These are phyloP conservation scores for Dasysyrphus albostriatus DNA, from an alignment of 2,888 invertebrate species.

Conservation along the genomic window DNA sequence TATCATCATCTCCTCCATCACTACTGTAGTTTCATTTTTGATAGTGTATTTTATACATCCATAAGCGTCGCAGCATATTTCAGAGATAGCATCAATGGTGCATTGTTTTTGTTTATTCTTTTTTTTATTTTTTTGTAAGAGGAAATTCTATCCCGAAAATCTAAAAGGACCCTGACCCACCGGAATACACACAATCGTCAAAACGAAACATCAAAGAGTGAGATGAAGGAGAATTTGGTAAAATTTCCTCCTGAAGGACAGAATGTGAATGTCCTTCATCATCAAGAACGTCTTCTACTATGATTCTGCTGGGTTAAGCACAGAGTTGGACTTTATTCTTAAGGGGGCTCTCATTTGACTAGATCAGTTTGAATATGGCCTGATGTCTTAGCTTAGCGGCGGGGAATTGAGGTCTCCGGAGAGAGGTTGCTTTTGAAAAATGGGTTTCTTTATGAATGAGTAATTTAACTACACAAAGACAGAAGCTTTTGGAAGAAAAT, in stretches of 20 bases:
- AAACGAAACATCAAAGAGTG: constrained; percentile 10
- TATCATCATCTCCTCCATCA: constrained; percentile 24
- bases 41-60: constrained; percentile 4
- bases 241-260: constrained; percentile 45
- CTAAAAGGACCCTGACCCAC: constrained; percentile 57
- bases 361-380: no score
- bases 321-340: background rate
- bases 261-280: constrained; percentile 60
- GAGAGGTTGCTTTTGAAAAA: no score
- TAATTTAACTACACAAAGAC: no score
- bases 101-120: constrained; percentile 69
- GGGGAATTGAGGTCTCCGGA: no score
- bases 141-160: constrained; percentile 65
- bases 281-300: no score
- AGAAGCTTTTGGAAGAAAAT: no score
- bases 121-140: constrained; percentile 4
- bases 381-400: no score
- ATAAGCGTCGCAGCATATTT: constrained; percentile 35
- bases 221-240: constrained; percentile 6
- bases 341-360: background rate
- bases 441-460: no score
- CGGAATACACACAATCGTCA: constrained; percentile 40
- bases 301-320: background rate
- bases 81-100: constrained; percentile 43
- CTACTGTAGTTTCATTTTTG: constrained; percentile 8